Conservation (phyloP, 2,113 vertebrate species). For the Sorex fumeus region DNA sequence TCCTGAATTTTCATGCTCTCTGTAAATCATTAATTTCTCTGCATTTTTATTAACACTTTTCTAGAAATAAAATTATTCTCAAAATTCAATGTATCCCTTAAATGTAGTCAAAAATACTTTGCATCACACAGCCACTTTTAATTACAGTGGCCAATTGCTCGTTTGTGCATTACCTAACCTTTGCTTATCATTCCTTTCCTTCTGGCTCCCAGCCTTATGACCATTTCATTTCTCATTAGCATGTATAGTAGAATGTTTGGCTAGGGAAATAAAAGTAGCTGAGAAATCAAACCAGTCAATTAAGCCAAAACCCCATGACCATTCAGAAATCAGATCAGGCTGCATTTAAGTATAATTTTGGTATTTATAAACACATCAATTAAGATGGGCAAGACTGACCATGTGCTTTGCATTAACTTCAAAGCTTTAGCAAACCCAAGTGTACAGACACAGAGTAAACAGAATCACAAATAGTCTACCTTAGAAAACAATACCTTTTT, state of each 20-base stretch:
- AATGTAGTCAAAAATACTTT: neutral
- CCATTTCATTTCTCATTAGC: constrained; percentile 75
- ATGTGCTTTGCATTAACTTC: constrained; percentile 79
- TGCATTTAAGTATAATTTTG: constrained; percentile 73
- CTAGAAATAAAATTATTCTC: neutral
- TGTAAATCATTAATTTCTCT: neutral
- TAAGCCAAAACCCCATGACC: constrained; percentile 74
- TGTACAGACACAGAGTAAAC: constrained; percentile 70
- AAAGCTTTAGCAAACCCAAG: constrained; percentile 70
- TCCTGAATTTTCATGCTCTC: neutral
- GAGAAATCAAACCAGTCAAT: constrained; percentile 78
- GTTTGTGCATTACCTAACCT: neutral
- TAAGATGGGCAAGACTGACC: constrained; percentile 68
- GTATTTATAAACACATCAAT: constrained; percentile 79
- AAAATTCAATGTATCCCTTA: neutral
- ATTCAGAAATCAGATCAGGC: constrained; percentile 77
- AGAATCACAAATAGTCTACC: constrained; percentile 65
- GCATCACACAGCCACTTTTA: neutral
- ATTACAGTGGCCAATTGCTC: neutral
- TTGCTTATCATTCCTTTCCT: constrained; percentile 49
- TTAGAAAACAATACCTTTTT: constrained; percentile 37
- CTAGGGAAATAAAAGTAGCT: constrained; percentile 80
- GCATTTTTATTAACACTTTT: constrained; percentile 18
- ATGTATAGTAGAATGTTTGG: constrained; percentile 74
- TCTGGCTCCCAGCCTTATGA: constrained; percentile 51